Conservation (phyloP, 1,140 invertebrate genomes). For the Caerostris darwini region DNA sequence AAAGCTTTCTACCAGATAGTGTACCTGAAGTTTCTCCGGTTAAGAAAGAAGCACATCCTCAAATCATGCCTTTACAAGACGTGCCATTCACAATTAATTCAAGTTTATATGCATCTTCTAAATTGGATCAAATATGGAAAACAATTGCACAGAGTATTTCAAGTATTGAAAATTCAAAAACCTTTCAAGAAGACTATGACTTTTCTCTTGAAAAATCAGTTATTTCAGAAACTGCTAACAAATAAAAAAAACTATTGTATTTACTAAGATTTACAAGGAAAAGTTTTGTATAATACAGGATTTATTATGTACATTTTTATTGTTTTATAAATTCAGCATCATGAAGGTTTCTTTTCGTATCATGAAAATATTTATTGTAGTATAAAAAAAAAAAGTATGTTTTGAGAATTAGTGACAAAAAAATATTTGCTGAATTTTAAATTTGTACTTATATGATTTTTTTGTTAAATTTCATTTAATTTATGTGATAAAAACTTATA, state of each 20-base stretch:
- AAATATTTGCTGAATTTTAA: too few species aligned
- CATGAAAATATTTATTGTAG: not conserved
- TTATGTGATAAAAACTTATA: too few species aligned
- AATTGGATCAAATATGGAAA: slow-evolving; percentile 69
- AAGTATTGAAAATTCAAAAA: slow-evolving; percentile 24
- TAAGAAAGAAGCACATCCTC: slow-evolving; percentile 44
- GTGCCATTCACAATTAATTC: slow-evolving; percentile 66
- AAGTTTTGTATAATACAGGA: not conserved
- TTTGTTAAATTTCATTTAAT: too few species aligned
- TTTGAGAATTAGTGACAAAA: too few species aligned
- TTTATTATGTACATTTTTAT: not conserved
- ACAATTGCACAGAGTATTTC: slow-evolving; percentile 39
- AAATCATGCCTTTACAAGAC: slow-evolving; percentile 71
- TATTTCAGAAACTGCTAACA: slow-evolving; percentile 68
- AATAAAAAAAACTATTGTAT: not conserved
- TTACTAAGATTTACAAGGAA: not conserved
- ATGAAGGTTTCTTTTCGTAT: not conserved
- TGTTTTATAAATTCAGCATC: not conserved
- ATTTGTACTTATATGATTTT: too few species aligned
- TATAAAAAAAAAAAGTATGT: too few species aligned
- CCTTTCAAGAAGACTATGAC: slow-evolving; percentile 70
- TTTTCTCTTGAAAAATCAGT: slow-evolving; percentile 72
- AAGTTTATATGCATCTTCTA: slow-evolving; percentile 52
- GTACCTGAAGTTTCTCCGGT: not conserved
- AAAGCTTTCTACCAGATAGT: slow-evolving; percentile 52